phyloP scores from a whole-genome alignment of 2,797 vertebrate species.

The Kryptopterus vitreolus region DNA sequence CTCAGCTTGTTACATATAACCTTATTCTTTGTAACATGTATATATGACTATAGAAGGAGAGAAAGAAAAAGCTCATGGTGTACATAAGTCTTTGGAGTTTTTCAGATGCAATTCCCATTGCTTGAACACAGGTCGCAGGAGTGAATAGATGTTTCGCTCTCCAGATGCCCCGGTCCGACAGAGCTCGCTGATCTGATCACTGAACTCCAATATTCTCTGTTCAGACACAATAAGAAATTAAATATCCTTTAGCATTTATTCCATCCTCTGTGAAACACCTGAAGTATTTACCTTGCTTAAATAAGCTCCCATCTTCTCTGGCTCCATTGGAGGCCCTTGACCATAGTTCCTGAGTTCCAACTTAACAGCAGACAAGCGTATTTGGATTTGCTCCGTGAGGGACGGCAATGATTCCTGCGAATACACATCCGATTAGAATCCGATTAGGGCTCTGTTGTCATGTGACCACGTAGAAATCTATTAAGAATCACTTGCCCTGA shows the following conservation, averaged over 20 bases:
- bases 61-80: background rate
- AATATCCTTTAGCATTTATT: background rate
- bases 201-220: constrained; percentile 52
- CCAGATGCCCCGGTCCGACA: constrained; percentile 39
- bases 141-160: constrained; percentile 44
- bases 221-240: background rate
- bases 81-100: constrained; percentile 51
- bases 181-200: constrained; percentile 49
- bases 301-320: constrained; percentile 46
- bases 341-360: constrained; percentile 42
- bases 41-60: background rate
- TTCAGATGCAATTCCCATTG: constrained; percentile 49
- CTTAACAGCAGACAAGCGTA: constrained; percentile 38
- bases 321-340: constrained; percentile 50
- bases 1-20: background rate
- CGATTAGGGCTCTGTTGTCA: background rate
- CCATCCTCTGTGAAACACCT: background rate
- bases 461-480: background rate
- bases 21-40: background rate
- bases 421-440: background rate
- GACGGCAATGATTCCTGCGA: constrained; percentile 48
- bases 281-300: constrained; percentile 40
- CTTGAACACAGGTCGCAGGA: constrained; percentile 49
- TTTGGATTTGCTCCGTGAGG: constrained; percentile 50
- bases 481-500: constrained; percentile 66